A percentile compares a stretch with the other conserved stretches of the same genome.
phyloP scores from a whole-genome alignment of 2,888 invertebrate species.

The Campoplex capitator region DNA sequence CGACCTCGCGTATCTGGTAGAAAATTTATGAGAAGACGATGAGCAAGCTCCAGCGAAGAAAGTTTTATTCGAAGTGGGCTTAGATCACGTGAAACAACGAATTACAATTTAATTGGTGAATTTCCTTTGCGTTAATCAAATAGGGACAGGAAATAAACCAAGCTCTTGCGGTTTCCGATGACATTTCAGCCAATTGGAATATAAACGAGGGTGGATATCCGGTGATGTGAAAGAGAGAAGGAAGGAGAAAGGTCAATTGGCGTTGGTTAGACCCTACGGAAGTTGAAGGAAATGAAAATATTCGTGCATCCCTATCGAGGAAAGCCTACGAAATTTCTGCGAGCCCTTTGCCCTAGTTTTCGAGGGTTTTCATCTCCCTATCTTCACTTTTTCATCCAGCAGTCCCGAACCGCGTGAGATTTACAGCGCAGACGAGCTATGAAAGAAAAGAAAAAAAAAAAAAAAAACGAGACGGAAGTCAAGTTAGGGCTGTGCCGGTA shows the following conservation, averaged over 20 bases:
- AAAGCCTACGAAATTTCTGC: constrained; percentile 39
- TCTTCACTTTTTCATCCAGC: neutral
- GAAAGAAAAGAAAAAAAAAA: neutral
- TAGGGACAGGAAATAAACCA: neutral
- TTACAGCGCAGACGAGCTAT: constrained; percentile 60
- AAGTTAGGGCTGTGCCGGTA: constrained; percentile 2
- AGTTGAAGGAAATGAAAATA: constrained; percentile 59
- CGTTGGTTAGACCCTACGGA: constrained; percentile 14
- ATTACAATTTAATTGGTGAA: neutral
- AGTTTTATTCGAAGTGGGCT: neutral
- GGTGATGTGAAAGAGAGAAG: neutral
- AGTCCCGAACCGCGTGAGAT: constrained; percentile 31
- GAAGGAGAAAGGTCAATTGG: neutral
- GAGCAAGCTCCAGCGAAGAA: neutral
- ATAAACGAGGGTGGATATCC: constrained; percentile 38
- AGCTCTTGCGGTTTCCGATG: neutral
- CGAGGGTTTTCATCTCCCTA: constrained; percentile 53
- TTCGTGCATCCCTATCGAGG: constrained; percentile 31
- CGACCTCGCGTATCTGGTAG: constrained; percentile 33
- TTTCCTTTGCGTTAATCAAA: neutral
- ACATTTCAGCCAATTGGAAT: constrained; percentile 36
- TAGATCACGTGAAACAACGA: neutral
- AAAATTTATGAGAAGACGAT: constrained; percentile 59
- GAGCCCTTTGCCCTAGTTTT: constrained; percentile 79
- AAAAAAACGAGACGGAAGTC: constrained; percentile 28